Base-by-base conservation (phyloP, 2,797 vertebrate genomes). In the Enteromius unitaeniatus region DNA sequence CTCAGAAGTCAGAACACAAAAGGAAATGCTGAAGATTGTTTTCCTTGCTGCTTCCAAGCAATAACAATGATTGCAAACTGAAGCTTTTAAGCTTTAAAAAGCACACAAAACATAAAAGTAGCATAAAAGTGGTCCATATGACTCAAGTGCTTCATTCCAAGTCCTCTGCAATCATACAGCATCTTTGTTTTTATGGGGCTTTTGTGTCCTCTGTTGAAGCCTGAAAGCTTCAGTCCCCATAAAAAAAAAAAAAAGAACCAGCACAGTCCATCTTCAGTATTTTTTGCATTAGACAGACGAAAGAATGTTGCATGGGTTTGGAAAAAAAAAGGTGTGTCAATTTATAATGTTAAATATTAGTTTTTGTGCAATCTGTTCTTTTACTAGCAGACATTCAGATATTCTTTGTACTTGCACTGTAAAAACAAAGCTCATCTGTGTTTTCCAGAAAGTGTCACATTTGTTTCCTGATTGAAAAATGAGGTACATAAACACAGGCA, bases 401-500 rank as follows among this genome's bases (percentile, higher is more conserved):
- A 14, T 69, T 6, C 53, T 68, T 77, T 76, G 34, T 21, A 4
- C 60, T 8, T 75, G 62, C 40, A 83, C 55, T 23, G 21, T 21
- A 60, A 58, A 78, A 70, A 78, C 65, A 28, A 72, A 49, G 64
- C 53, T 34, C 19, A 17, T 67, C 51, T 53, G 6, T 78, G n/a
- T 70, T 62, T 49, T 78, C 53, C 82, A 72, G 75, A 70, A 60
- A 51, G 49, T 69, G 82, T 51, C 82, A 78, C 14, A 26, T 84
- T 72, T 5, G n/a, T 72, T 76, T 78, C 19, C 17, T 72, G 72
- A 26, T 74, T 85, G 84, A 78, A 76, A 64, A 82, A 78, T 85
- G 79, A 72, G 79, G 53, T 47, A 67, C 74, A 76, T 80, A 80
- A 77, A 76, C 82, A 72, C 75, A 78, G 82, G 53, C 75, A 78